These are phyloP conservation scores for Agelastica alni DNA, from an alignment of 2,888 invertebrate species.

Conservation along the genomic window DNA sequence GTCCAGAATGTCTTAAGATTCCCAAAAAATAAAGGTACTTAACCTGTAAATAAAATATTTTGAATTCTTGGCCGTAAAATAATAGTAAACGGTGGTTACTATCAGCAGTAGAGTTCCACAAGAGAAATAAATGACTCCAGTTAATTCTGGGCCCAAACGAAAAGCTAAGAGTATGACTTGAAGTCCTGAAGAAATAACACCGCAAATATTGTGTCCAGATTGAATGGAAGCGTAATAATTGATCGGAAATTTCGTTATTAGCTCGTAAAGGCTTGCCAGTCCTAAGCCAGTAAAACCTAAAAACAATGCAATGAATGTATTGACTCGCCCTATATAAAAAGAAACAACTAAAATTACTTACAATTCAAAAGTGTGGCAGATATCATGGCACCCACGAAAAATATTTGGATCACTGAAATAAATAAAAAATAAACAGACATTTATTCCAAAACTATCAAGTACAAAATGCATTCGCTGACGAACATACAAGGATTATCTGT, in stretches of 20 bases:
- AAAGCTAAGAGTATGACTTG: slow-evolving; percentile 33
- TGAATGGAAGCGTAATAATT: slow-evolving; percentile 37
- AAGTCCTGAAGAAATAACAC: slow-evolving; percentile 37
- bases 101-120: slow-evolving; percentile 33
- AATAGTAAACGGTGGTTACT: slow-evolving; percentile 33
- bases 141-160: slow-evolving; percentile 9
- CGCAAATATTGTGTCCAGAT: slow-evolving; percentile 43
- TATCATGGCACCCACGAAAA: slow-evolving; percentile 23
- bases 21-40: no score
- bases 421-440: no score
- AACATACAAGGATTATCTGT: no score
- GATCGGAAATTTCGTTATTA: slow-evolving; percentile 41
- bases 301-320: slow-evolving; percentile 2
- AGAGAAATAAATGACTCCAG: slow-evolving; percentile 26
- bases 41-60: slow-evolving; percentile 39
- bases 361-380: slow-evolving; percentile 35
- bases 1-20: no score
- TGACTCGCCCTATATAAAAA: not conserved
- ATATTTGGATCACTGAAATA: no score
- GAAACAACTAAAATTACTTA: slow-evolving; percentile 23
- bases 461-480: no score
- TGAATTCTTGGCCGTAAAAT: slow-evolving; percentile 33
- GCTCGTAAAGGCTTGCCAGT: slow-evolving; percentile 41
- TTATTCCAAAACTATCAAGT: no score
- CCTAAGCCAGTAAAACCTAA: slow-evolving; percentile 39